These are phyloP conservation scores for Anarsia innoxiella DNA, from an alignment of 2,888 invertebrate species.

Conservation along the genomic window DNA sequence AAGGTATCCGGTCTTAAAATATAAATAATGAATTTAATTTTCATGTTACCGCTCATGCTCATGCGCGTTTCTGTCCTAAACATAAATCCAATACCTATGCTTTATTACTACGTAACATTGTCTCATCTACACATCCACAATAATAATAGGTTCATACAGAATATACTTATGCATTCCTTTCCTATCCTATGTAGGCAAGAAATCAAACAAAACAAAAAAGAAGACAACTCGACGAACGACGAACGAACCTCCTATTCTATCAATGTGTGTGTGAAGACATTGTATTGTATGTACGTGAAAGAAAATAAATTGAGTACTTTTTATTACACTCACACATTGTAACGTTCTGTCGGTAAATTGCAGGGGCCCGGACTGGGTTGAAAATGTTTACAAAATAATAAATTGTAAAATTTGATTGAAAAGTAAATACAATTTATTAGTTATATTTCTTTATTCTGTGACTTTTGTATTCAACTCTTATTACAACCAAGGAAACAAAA, in stretches of 20 bases:
- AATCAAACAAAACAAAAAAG: constrained; percentile 14
- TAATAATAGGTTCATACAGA: neutral
- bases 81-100: too few relatives aligned
- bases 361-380: constrained; percentile 21
- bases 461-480: too few relatives aligned
- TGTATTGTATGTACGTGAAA: constrained; percentile 9
- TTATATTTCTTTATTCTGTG: too few relatives aligned
- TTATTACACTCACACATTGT: constrained; percentile 17
- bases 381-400: constrained; percentile 18
- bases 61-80: constrained; percentile 6
- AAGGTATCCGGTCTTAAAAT: too few relatives aligned
- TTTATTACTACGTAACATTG: too few relatives aligned
- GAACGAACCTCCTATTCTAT: constrained; percentile 12
- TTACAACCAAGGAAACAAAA: too few relatives aligned
- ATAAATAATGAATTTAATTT: constrained; percentile 15
- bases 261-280: constrained; percentile 10
- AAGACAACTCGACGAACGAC: constrained; percentile 10
- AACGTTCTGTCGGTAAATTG: constrained; percentile 14
- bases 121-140: too few relatives aligned
- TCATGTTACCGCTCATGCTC: constrained; percentile 23
- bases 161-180: neutral
- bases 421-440: constrained; percentile 7
- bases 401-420: constrained; percentile 15
- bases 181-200: constrained; percentile 1
- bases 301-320: constrained; percentile 18